Evolutionary conservation across 2,797 vertebrate species (phyloP).

Genomic region (Thalassophryne amazonica): DNA sequence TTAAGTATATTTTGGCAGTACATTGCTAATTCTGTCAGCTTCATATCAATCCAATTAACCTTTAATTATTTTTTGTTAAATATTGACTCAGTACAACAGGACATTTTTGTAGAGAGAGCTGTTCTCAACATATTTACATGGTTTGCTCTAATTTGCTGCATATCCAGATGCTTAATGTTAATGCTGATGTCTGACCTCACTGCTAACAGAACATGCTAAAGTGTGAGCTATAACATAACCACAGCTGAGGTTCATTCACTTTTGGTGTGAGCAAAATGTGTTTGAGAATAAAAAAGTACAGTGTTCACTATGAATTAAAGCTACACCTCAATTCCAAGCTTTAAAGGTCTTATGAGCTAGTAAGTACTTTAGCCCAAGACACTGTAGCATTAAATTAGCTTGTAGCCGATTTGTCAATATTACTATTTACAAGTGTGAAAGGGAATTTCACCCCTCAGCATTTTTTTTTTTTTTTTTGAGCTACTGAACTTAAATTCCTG

Average conservation of each 20-base stretch:
- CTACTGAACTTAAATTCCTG: slow-evolving; percentile 22
- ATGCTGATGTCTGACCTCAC: slow-evolving; percentile 39
- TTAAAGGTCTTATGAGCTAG: slow-evolving; percentile 10
- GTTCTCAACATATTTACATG: not conserved
- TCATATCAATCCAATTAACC: slow-evolving; percentile 1
- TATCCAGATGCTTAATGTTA: slow-evolving; percentile 13
- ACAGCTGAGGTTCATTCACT: slow-evolving; percentile 2
- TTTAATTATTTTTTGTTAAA: not conserved
- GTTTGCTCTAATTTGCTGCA: slow-evolving; percentile 29
- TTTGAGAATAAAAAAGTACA: not conserved
- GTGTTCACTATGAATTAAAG: slow-evolving; percentile 4
- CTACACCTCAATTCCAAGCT: slow-evolving; percentile 11
- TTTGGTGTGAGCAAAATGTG: slow-evolving; percentile 1
- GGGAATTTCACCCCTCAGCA: slow-evolving; percentile 19
- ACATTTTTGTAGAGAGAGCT: slow-evolving; percentile 6
- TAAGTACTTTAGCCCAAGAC: slow-evolving; percentile 18
- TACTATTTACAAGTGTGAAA: slow-evolving; percentile 27
- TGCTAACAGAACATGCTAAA: slow-evolving; percentile 39
- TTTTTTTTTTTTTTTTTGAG: slow-evolving; percentile 51
- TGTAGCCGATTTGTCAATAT: slow-evolving; percentile 43
- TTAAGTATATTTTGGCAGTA: not conserved
- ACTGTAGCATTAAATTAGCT: slow-evolving; percentile 58
- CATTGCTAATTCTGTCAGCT: slow-evolving; percentile 6
- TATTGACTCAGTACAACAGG: not conserved
- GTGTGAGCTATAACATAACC: slow-evolving; percentile 8